These are phyloP conservation scores for Holacanthus passer DNA, from an alignment of 2,113 vertebrate genomes.

Conservation along the genomic window DNA sequence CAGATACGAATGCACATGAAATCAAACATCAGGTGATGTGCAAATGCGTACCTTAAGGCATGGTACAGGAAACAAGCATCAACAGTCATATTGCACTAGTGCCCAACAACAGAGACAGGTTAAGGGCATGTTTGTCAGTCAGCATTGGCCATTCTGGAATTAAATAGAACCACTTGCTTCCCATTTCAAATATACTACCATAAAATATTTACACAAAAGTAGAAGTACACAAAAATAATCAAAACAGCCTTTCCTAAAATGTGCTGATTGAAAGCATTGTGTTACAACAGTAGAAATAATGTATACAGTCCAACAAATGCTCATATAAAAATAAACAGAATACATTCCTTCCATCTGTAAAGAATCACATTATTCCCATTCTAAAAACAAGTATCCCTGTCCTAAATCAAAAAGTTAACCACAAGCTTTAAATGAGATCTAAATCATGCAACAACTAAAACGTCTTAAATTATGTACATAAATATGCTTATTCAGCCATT, in stretches of 20 bases:
- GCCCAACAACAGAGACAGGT: constrained; percentile 26
- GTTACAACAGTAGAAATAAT: constrained; percentile 38
- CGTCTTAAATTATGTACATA: constrained; percentile 37
- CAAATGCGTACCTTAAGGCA: constrained; percentile 60
- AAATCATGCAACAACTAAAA: constrained; percentile 40
- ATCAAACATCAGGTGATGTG: constrained; percentile 54
- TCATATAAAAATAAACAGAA: constrained; percentile 61
- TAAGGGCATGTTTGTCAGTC: constrained; percentile 22
- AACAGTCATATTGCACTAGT: constrained; percentile 58
- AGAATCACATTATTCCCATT: constrained; percentile 25
- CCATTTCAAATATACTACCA: constrained; percentile 16
- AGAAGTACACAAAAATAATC: constrained; percentile 29
- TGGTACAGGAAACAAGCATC: constrained; percentile 46
- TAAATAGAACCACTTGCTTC: constrained; percentile 12
- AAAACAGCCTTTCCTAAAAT: constrained; percentile 3
- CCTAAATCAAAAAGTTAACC: constrained; percentile 20
- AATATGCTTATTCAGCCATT: constrained; percentile 1
- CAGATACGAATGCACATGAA: constrained; percentile 54
- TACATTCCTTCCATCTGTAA: constrained; percentile 44
- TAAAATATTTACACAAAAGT: constrained; percentile 19
- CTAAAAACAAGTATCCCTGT: constrained; percentile 27
- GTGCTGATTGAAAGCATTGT: neutral
- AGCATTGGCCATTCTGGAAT: constrained; percentile 1
- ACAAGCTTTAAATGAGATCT: constrained; percentile 35
- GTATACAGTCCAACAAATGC: constrained; percentile 38